phyloP scores from a whole-genome alignment of 2,888 invertebrate genomes.

The Troilus luridus region DNA sequence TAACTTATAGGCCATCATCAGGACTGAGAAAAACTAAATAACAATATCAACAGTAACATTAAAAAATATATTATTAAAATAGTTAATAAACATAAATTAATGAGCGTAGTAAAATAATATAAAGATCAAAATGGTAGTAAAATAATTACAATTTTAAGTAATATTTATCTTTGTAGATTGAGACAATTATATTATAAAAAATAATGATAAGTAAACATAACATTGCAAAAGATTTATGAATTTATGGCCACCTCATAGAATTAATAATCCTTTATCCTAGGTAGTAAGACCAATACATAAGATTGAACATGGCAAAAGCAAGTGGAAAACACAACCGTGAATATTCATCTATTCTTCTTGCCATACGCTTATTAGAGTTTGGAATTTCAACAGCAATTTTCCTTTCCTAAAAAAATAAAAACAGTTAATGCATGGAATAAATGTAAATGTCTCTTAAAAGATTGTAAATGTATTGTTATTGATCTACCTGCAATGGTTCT shows the following conservation, averaged over 20 bases:
- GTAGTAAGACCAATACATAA: conserved; percentile 71
- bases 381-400: conserved; percentile 22
- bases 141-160: too few species aligned
- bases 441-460: neutral
- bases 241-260: neutral
- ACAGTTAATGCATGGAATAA: neutral
- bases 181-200: neutral
- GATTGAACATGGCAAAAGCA: conserved; percentile 70
- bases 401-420: neutral
- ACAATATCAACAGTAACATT: too few species aligned
- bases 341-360: conserved; percentile 69
- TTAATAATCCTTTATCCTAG: conserved; percentile 59
- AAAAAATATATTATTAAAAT: too few species aligned
- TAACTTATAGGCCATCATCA: too few species aligned
- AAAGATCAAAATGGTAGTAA: too few species aligned
- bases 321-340: conserved; percentile 70
- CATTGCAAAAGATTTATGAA: neutral
- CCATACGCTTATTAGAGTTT: conserved; percentile 64
- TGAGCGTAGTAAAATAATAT: too few species aligned
- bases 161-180: too few species aligned
- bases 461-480: neutral
- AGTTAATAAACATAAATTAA: too few species aligned
- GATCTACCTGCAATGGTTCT: conserved; percentile 27
- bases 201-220: neutral
- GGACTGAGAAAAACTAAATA: too few species aligned